Conservation (phyloP, 2,113 vertebrate species). For the Poecilia latipinna region DNA sequence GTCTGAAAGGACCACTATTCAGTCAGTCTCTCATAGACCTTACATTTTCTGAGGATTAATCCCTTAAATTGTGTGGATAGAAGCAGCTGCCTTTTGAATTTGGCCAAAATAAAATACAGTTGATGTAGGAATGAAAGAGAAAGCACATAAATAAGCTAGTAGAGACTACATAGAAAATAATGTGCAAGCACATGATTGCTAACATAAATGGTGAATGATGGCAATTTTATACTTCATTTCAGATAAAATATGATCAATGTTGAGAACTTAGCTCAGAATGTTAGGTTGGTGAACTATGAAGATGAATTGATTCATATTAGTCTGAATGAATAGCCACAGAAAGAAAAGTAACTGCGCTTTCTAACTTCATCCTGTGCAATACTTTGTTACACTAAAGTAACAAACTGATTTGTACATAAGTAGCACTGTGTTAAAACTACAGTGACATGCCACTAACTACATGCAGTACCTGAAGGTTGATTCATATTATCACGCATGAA, state of each 20-base stretch:
- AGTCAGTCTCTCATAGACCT: not conserved
- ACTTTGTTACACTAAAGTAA: not conserved
- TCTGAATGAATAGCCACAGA: too few relatives aligned
- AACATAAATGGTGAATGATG: too few relatives aligned
- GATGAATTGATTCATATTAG: not conserved
- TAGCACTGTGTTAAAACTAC: not conserved
- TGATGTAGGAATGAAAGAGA: not conserved
- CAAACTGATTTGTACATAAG: too few relatives aligned
- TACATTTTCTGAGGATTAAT: not conserved
- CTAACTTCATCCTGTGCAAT: too few relatives aligned
- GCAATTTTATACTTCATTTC: not conserved
- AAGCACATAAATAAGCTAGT: not conserved
- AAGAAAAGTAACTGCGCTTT: too few relatives aligned
- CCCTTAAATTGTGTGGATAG: not conserved
- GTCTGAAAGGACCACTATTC: not conserved
- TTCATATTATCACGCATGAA: slow-evolving; percentile 30
- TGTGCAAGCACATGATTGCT: too few relatives aligned
- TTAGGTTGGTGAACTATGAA: not conserved
- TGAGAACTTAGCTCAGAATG: not conserved
- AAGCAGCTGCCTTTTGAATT: not conserved
- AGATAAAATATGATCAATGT: not conserved
- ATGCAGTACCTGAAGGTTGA: not conserved
- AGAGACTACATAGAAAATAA: not conserved
- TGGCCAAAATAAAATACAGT: not conserved
- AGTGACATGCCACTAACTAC: not conserved